Evolutionary conservation across 2,113 vertebrate genomes (phyloP), one percentile per base, ranked within the genome.

Genomic region (Myrmecophaga tridactyla): DNA sequence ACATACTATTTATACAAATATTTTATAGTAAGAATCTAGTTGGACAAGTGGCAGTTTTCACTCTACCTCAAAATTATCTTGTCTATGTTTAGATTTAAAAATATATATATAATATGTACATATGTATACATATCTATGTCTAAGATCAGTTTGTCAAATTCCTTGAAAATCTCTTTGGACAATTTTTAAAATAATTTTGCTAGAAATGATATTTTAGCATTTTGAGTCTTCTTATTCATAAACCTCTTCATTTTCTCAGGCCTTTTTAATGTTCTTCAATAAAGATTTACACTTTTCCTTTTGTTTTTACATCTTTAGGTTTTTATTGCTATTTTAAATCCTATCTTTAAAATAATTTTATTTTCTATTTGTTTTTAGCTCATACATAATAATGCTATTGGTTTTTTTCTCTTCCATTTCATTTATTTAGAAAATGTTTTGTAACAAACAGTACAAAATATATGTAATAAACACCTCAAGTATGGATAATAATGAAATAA

Each of bases 251-350:
- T 77, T 92, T 53, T 77, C 56, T 36, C 41, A 60, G 25, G 36
- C 43, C 43, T 69, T 36, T 86, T 92, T 53, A 53, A 65, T 89
- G 18, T 76, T 76, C 34, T 81, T 87, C 14, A 80, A 51, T 48
- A 78, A 77, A 34, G 39, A 34, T 92, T 80, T 72, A 81, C 0
- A 5, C 29, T 73, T 76, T 67, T 56, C 31, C 21, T 46, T 39
- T 83, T 89, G 41, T 69, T 21, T 13, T 48, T 48, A 18, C 7
- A 83, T 65, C 58, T 65, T 83, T n/a, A n/a, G 82, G 12, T 65
- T 82, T 94, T 56, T 76, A 58, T 39, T 89, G 34, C n/a, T 80
- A 62, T 41, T 78, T 93, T 69, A 86, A 92, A n/a, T 43, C 76
- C 65, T 67, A 51, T 78, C 31, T 34, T 86, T 93, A 56, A 56